A percentile compares a stretch with the other conserved stretches of the same genome.
Conservation (phyloP, 2,888 invertebrate genomes). For the Villa cingulata region DNA sequence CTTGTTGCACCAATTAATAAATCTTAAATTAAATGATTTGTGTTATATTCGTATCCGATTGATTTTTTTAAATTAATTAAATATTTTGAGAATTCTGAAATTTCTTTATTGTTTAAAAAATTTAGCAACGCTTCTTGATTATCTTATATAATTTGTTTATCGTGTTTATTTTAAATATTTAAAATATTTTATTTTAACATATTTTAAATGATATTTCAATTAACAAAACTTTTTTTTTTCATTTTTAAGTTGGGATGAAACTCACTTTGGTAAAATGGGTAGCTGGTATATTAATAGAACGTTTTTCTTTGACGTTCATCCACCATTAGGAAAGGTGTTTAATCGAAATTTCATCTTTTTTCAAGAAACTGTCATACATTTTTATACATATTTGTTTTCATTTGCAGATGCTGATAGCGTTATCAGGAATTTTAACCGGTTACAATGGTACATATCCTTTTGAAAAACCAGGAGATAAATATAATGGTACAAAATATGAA, state of each 20-base stretch:
- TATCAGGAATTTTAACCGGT: slow-evolving; percentile 81
- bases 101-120: too few species aligned
- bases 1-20: too few species aligned
- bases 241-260: slow-evolving; percentile 81
- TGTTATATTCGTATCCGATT: too few species aligned
- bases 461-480: slow-evolving; percentile 92
- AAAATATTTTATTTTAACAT: background rate
- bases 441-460: slow-evolving; percentile 91
- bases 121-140: too few species aligned
- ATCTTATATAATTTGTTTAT: too few species aligned
- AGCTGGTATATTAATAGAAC: slow-evolving; percentile 96
- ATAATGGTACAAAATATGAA: slow-evolving; percentile 71
- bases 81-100: too few species aligned
- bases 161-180: slow-evolving; percentile 1
- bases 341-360: background rate
- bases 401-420: slow-evolving; percentile 81
- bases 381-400: slow-evolving; percentile 13
- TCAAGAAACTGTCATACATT: background rate
- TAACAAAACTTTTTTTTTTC: slow-evolving; percentile 1
- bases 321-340: slow-evolving; percentile 90
- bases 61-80: too few species aligned
- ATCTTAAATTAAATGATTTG: too few species aligned
- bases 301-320: slow-evolving; percentile 97
- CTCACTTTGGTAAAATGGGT: slow-evolving; percentile 98
- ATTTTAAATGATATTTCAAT: too few species aligned